Evolutionary conservation across 2,797 vertebrate species (phyloP), one percentile per base, ranked within the genome.

Genomic region (Crenuchus spilurus): DNA sequence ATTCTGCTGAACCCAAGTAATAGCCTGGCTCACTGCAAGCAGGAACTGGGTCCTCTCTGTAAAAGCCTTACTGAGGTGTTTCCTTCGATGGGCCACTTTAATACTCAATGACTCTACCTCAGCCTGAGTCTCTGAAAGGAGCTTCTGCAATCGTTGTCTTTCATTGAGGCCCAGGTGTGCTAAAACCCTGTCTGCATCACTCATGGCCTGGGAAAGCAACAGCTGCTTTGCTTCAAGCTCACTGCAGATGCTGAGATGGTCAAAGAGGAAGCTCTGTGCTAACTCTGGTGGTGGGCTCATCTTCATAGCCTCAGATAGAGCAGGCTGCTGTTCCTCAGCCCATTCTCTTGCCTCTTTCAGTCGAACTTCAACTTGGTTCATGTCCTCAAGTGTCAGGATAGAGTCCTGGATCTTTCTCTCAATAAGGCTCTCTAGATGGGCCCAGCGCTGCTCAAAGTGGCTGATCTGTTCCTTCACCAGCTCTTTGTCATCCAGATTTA

Each of bases 41-140:
- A 99, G 90, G 81, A 99, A 99, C 85, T 98, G 97, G 0, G 94
- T 95, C 70, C 95, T 94, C 90, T 99, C 97, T 11, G 96, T 98
- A 70, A 99, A 90, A 37, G 95, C 94, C 87, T 98, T 98, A 82
- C 96, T 98, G 54, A 99, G 87, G 77, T 98, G 95, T 80, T 95
- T 98, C 77, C 94, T 95, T 68, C 96, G 91, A 83, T 97, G 97
- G 49, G 92, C 87, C 39, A 97, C 94, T 31, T 94, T 89, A 75
- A 94, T 85, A 0, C 94, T 94, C 61, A 99, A 91, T 55, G 92
- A 89, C 61, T 92, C 92, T 75, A 98, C 88, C 0, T 95, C 96
- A 44, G 86, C 88, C 79, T 98, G 95, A 1, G 95, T 94, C 70
- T 95, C 94, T 4, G 89, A 91, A 35, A 98, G 92, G 0, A 91